Evolutionary conservation across 2,113 vertebrate genomes (phyloP), one percentile per base, ranked within the genome.

Genomic region (Pipa parva): DNA sequence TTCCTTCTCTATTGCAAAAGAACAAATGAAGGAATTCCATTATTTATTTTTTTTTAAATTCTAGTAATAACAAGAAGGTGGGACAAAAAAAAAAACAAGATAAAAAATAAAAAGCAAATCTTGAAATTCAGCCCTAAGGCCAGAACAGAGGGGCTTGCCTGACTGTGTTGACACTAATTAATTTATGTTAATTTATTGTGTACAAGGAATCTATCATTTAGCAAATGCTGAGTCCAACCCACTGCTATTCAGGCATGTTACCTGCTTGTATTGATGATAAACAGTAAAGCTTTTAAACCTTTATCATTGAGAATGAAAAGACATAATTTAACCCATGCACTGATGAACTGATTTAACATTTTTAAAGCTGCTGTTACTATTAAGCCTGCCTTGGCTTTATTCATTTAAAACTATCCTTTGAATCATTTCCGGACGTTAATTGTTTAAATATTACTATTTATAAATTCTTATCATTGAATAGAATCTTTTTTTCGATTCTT

Each of bases 121-220:
- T 69, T 28, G 29, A 59, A 48, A 69, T 52, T 52, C 46, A 69
- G 65, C 65, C 65, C 57, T 52, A 52, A 48, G 60, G 65, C 65
- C 25, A 69, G 57, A 60, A 69, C 48, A 39, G 65, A 69, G 57
- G n/a, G 64, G 57, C 57, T 69, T 31, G 31, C 59, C 64, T 68
- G 22, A 59, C 56, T 69, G 65, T 69, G 65, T 69, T 69, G 65
- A 69, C 65, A 69, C 65, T 69, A 69, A 69, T 69, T 69, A 69
- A 69, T 69, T 69, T 69, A 69, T 69, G 65, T 69, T 69, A 69
- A 69, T 69, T 69, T 69, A 69, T 69, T 60, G 65, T 69, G 65
- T 69, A 69, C 65, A 69, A 60, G 65, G 65, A 60, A 60, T 69
- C 65, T 59, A 59, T 69, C 65, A 60, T 69, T 60, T 69, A 60